Base-by-base conservation (phyloP, 2,113 vertebrate species). In the Urocolius indicus region DNA sequence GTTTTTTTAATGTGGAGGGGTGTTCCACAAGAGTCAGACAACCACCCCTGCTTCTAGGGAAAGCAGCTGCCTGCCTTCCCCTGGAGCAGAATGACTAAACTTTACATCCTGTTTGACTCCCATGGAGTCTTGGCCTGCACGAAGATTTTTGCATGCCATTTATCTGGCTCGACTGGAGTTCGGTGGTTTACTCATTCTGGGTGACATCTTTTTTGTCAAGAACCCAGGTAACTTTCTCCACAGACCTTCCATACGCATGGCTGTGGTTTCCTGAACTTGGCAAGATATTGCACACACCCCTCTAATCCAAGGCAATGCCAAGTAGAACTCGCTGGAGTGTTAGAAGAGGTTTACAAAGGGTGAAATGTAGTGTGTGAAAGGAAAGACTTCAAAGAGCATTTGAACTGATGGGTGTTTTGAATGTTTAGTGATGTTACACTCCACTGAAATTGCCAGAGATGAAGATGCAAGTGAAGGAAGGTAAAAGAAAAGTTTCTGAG, bases 381-480 rank as follows among this genome's bases (percentile, higher is more conserved):
- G 19, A 89, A 20, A 45, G 34, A 84, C 89, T 89, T 94, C 91
- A 93, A 95, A 95, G 73, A 16, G 27, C 18, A 20, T 77, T 69
- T 69, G 59, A 66, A 24, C 9, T 48, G 68, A 19, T 67, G 30
- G 13, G 11, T 36, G 30, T 36, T 87, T 86, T 49, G 58, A 80
- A 58, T 81, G 22, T 27, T 67, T 74, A 22, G 21, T 66, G 55
- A 34, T 49, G 13, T 55, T 93, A 23, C 43, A n/a, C 54, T 48
- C 67, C 13, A 10, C 3, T 38, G 24, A 83, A 79, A 82, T 36
- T 87, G 21, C 62, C 48, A 43, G 59, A 80, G 41, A 67, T 61
- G 19, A 84, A 94, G 48, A 15, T 43, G 45, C 3, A 6, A 20
- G 51, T 24, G 26, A 54, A 8, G 51, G 30, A 84, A 92, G n/a